A percentile compares a stretch with the other conserved stretches of the same genome.
Evolutionary conservation across 2,797 vertebrate genomes (phyloP).

Genomic region (Enteromius thamalakanensis): DNA sequence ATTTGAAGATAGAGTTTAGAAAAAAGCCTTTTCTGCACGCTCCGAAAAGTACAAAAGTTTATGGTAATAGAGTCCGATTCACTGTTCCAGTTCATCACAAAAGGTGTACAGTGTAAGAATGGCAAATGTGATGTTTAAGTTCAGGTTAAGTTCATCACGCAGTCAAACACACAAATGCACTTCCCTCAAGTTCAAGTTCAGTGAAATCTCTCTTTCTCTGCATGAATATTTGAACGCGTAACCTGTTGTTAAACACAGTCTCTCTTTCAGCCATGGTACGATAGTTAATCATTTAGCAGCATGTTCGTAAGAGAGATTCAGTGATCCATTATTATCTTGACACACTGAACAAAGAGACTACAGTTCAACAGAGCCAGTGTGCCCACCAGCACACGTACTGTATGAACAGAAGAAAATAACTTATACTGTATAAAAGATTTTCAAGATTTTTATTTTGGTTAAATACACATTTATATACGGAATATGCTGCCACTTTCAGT

Average conservation of each 20-base stretch:
- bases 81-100: background rate
- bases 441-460: background rate
- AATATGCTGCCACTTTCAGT: background rate
- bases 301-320: constrained; percentile 20
- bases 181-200: background rate
- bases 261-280: background rate
- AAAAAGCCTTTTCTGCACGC: background rate
- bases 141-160: background rate
- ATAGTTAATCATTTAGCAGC: constrained; percentile 3
- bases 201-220: background rate
- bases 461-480: background rate
- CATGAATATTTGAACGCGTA: background rate
- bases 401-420: background rate
- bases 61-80: background rate
- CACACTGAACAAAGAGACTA: background rate
- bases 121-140: background rate
- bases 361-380: background rate
- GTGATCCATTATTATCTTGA: constrained; percentile 3
- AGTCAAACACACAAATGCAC: background rate
- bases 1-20: background rate
- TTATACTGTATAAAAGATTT: background rate
- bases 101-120: background rate
- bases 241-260: constrained; percentile 20
- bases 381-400: background rate
- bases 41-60: background rate